A percentile compares a stretch with the other conserved stretches of the same genome.
These are phyloP conservation scores for Tromatobia lineatoria DNA, from an alignment of 2,888 invertebrate species.

Conservation along the genomic window DNA sequence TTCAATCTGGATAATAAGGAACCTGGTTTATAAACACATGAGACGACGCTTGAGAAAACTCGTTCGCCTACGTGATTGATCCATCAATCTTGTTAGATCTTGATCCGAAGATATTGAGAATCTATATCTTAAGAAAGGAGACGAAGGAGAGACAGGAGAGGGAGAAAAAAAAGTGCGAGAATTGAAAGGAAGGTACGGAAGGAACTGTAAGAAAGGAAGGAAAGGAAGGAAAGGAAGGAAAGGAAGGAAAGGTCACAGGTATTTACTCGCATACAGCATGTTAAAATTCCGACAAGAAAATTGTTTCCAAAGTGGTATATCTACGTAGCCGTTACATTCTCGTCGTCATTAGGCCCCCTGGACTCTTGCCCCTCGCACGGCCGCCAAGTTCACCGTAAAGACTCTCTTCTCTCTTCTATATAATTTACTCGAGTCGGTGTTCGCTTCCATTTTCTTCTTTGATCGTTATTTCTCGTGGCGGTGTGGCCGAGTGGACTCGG, in stretches of 20 bases:
- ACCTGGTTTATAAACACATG: neutral
- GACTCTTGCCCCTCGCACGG: constrained; percentile 37
- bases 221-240: neutral
- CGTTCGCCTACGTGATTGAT: constrained; percentile 28
- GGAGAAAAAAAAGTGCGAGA: no score
- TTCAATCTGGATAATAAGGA: constrained; percentile 12
- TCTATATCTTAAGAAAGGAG: neutral
- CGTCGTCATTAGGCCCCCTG: constrained; percentile 66
- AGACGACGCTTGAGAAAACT: neutral
- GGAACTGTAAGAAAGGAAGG: neutral
- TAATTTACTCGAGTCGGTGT: constrained; percentile 68
- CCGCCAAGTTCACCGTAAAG: constrained; percentile 35
- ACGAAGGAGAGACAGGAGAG: neutral
- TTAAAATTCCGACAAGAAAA: constrained; percentile 61
- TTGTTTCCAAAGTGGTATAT: constrained; percentile 68
- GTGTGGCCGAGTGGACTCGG: constrained; percentile 30
- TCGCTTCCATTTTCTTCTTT: constrained; percentile 67
- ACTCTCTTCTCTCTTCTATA: constrained; percentile 53
- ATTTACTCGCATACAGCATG: constrained; percentile 47
- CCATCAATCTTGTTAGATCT: constrained; percentile 16
- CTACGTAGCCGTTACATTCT: constrained; percentile 66
- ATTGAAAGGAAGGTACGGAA: neutral
- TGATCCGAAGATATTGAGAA: neutral
- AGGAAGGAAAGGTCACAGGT: constrained; percentile 39
- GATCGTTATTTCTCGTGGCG: constrained; percentile 64